phyloP scores from a whole-genome alignment of 2,797 vertebrate genomes.

The Scyliorhinus canicula region DNA sequence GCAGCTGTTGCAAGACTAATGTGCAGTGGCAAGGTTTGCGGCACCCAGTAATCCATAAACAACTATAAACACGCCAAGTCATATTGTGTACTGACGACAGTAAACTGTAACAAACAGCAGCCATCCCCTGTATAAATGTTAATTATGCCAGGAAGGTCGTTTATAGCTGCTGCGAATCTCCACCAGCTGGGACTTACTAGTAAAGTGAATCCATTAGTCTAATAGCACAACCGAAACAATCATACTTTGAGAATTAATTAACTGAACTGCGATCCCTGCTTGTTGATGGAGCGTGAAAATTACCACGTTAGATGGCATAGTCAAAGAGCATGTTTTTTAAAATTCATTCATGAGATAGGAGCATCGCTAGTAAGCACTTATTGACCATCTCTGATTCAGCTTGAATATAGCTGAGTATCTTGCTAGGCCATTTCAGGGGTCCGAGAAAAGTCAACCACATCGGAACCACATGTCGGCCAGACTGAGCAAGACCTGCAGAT shows the following conservation, averaged over 20 bases:
- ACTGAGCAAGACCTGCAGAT: background rate
- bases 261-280: background rate
- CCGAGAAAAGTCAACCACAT: background rate
- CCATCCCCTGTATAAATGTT: background rate
- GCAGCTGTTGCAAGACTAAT: background rate
- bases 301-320: background rate
- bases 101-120: background rate
- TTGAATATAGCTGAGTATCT: background rate
- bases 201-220: slow-evolving; percentile 9
- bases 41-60: background rate
- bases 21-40: background rate
- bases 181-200: slow-evolving; percentile 5
- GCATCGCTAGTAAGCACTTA: no score
- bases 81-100: background rate
- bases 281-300: background rate
- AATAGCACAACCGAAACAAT: slow-evolving; percentile 26
- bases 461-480: background rate
- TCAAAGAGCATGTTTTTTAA: background rate
- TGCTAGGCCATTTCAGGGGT: background rate
- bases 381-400: background rate
- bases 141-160: background rate
- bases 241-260: background rate
- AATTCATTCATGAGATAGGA: background rate
- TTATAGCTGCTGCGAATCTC: background rate
- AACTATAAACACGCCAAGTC: background rate